These are phyloP conservation scores for Aphis craccivora DNA, from an alignment of 1,140 invertebrate species.

Conservation along the genomic window DNA sequence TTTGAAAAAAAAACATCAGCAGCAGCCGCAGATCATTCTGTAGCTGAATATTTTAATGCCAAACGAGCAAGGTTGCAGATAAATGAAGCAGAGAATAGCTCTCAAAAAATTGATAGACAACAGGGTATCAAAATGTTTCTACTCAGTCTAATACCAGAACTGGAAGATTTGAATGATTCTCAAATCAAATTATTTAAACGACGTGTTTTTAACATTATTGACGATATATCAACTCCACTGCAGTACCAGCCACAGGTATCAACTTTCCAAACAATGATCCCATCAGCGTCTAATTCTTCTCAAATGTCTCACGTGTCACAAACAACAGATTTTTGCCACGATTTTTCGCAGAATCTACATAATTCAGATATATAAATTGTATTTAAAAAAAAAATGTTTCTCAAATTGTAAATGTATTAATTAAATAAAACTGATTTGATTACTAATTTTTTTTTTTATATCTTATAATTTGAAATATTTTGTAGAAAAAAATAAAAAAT, in stretches of 20 bases:
- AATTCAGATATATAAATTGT: too few relatives aligned
- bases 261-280: too few relatives aligned
- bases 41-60: conserved; percentile 61
- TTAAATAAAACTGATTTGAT: too few relatives aligned
- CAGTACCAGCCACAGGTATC: conserved; percentile 39
- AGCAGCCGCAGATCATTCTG: conserved; percentile 59
- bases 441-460: too few relatives aligned
- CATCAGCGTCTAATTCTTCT: too few relatives aligned
- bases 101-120: conserved; percentile 60
- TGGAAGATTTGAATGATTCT: conserved; percentile 61
- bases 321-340: too few relatives aligned
- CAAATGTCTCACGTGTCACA: too few relatives aligned
- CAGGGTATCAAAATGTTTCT: conserved; percentile 61
- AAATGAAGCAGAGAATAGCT: conserved; percentile 58
- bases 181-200: conserved; percentile 61
- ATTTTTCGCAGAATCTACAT: too few relatives aligned
- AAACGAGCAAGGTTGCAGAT: conserved; percentile 47
- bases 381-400: too few relatives aligned
- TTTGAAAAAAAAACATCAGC: conserved; percentile 58
- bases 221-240: conserved; percentile 32
- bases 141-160: conserved; percentile 61
- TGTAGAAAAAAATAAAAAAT: conserved; percentile 4
- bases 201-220: conserved; percentile 60
- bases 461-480: too few relatives aligned
- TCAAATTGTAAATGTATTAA: too few relatives aligned